Conservation (phyloP, 1,140 invertebrate genomes). For the Polypedilum vanderplanki region DNA sequence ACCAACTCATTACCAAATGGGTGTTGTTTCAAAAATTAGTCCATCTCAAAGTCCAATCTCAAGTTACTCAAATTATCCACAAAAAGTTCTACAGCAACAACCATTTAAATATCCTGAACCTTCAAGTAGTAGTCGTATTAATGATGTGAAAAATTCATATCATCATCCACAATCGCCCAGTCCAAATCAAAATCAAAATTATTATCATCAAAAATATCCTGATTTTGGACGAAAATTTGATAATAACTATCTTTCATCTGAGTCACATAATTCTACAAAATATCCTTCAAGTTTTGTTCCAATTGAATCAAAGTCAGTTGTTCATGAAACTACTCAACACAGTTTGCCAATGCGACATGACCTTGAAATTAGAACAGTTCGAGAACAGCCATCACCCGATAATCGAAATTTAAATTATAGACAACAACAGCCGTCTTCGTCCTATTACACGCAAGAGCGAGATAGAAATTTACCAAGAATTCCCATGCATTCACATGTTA, state of each 20-base stretch:
- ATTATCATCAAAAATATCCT: constrained; percentile 4
- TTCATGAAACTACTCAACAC: background rate
- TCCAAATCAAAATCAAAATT: background rate
- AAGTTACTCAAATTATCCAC: background rate
- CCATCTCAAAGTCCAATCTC: background rate
- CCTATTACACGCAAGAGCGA: background rate
- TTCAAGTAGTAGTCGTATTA: background rate
- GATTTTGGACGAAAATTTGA: constrained; percentile 10
- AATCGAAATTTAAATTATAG: background rate
- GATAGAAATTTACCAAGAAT: background rate
- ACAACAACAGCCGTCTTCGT: background rate
- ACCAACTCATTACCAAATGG: background rate
- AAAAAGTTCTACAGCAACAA: background rate
- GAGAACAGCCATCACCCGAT: background rate
- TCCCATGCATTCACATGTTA: background rate
- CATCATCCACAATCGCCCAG: background rate
- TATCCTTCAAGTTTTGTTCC: background rate
- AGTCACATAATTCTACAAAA: background rate
- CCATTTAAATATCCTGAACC: background rate
- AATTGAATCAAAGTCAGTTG: background rate
- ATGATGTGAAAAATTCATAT: background rate
- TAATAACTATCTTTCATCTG: background rate
- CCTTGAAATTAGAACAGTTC: constrained; percentile 1
- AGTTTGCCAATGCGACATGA: background rate
- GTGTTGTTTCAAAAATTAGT: background rate